Evolutionary conservation across 2,797 vertebrate species (phyloP).

Genomic region (Sylvilagus floridanus): DNA sequence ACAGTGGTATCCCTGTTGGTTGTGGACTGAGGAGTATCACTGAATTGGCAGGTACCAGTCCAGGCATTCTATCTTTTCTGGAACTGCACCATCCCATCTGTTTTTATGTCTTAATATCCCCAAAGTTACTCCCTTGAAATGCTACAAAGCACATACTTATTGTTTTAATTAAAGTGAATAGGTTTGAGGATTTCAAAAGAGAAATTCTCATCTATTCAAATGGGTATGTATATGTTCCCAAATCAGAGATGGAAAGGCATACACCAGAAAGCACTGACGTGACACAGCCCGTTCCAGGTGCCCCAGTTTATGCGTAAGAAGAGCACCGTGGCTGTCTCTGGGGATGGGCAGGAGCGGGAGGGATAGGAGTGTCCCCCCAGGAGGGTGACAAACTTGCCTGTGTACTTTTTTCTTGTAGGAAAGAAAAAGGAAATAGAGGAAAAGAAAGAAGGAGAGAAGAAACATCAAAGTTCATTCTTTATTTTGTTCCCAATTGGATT

Average conservation of each 20-base stretch:
- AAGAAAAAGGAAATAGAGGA: background rate
- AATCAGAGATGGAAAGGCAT: background rate
- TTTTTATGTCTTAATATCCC: constrained; percentile 28
- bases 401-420: background rate
- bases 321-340: background rate
- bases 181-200: constrained; percentile 53
- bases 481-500: constrained; percentile 47
- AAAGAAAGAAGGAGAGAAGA: background rate
- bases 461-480: background rate
- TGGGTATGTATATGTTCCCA: background rate
- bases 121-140: constrained; percentile 15
- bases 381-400: background rate
- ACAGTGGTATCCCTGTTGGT: background rate
- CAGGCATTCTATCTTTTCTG: background rate
- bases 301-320: background rate
- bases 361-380: background rate
- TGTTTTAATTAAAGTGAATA: constrained; percentile 65
- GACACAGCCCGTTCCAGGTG: background rate
- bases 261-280: background rate
- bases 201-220: background rate
- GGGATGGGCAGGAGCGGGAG: too few relatives aligned
- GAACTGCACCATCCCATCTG: background rate
- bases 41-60: background rate
- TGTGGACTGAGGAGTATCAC: background rate
- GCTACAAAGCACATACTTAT: constrained; percentile 1